Percentiles rank a stretch among this genome's conserved stretches.
These are phyloP conservation scores for Lasioglossum lativentre DNA, from an alignment of 2,888 invertebrate species.

Conservation along the genomic window DNA sequence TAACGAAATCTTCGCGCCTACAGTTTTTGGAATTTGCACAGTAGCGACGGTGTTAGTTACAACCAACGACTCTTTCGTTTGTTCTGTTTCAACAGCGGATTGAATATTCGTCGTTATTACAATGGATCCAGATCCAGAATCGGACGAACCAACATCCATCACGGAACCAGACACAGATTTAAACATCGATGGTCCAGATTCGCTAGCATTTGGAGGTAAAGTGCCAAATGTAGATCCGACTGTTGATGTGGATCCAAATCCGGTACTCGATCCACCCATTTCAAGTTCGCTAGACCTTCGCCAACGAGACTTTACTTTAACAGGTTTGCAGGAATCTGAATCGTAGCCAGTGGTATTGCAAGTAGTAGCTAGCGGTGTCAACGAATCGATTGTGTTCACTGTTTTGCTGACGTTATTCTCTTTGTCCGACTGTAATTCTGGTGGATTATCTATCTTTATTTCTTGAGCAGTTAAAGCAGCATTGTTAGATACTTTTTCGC, in stretches of 20 bases:
- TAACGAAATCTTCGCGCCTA: slow-evolving; percentile 78
- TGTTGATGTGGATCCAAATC: slow-evolving; percentile 83
- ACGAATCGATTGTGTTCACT: slow-evolving; percentile 68
- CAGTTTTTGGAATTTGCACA: slow-evolving; percentile 69
- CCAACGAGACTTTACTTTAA: slow-evolving; percentile 93
- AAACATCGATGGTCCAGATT: slow-evolving; percentile 39
- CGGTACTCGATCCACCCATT: slow-evolving; percentile 84
- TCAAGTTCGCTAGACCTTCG: slow-evolving; percentile 91
- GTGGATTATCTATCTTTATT: slow-evolving; percentile 76
- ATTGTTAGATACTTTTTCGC: slow-evolving; percentile 73
- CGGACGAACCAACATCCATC: slow-evolving; percentile 54
- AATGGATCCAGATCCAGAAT: slow-evolving; percentile 39
- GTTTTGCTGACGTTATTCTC: slow-evolving; percentile 77
- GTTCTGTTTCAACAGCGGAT: slow-evolving; percentile 53
- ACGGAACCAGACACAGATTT: slow-evolving; percentile 58
- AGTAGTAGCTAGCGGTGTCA: slow-evolving; percentile 72
- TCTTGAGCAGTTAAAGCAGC: slow-evolving; percentile 67
- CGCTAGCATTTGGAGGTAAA: slow-evolving; percentile 79
- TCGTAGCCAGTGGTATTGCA: slow-evolving; percentile 78
- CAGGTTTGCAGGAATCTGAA: slow-evolving; percentile 87
- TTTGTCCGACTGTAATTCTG: slow-evolving; percentile 80
- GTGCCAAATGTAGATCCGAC: slow-evolving; percentile 81
- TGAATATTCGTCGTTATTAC: slow-evolving; percentile 48
- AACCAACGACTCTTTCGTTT: slow-evolving; percentile 37
- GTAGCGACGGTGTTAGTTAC: slow-evolving; percentile 31